These are phyloP conservation scores for Anabacerthia variegaticeps DNA, from an alignment of 2,797 vertebrate species.

Conservation along the genomic window DNA sequence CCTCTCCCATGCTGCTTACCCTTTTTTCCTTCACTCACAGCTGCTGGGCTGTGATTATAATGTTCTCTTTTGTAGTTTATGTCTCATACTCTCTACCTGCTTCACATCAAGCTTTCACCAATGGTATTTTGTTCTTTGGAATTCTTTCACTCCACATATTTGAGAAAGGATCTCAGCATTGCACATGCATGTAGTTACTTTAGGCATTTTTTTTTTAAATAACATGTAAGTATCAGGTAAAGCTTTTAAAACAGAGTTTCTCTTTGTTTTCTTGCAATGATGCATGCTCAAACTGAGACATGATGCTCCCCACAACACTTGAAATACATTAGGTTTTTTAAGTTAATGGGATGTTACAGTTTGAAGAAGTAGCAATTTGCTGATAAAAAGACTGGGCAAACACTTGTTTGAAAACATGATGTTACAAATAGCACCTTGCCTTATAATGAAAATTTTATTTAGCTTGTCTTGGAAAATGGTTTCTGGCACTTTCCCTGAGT, in stretches of 20 bases:
- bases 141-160: neutral
- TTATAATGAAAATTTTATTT: neutral
- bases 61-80: neutral
- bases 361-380: neutral
- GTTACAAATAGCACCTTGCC: neutral
- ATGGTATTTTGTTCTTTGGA: neutral
- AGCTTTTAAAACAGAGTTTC: neutral
- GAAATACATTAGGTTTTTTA: neutral
- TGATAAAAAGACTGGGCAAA: neutral
- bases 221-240: neutral
- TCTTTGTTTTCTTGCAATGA: neutral
- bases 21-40: neutral
- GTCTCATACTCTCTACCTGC: neutral
- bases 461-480: neutral
- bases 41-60: neutral
- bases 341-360: neutral
- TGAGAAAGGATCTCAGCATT: neutral
- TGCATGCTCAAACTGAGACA: neutral
- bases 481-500: neutral
- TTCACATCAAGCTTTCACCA: neutral
- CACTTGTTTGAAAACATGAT: neutral
- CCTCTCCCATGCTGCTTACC: neutral
- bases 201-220: neutral
- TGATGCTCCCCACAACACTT: neutral
- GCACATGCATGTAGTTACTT: neutral